These are phyloP conservation scores for Temnothorax unifasciatus DNA, from an alignment of 2,888 invertebrate genomes.

Conservation along the genomic window DNA sequence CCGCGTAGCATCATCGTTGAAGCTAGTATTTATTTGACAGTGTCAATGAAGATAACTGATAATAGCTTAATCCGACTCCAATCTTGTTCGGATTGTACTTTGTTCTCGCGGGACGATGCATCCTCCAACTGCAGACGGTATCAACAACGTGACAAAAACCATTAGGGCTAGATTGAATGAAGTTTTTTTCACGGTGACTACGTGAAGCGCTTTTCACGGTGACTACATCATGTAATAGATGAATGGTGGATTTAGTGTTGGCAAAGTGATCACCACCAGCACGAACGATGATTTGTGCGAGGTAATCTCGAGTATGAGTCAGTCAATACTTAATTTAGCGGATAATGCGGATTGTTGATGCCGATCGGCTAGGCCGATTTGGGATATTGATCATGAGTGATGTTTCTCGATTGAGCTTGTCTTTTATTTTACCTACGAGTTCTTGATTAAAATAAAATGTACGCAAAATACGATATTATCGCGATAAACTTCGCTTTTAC, in stretches of 20 bases:
- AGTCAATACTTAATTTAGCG: slow-evolving; percentile 15
- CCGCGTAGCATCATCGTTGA: no score
- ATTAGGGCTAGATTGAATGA: neutral
- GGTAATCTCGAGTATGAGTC: slow-evolving; percentile 63
- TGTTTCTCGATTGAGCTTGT: neutral
- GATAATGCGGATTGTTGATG: neutral
- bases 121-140: no score
- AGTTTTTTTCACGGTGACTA: neutral
- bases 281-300: slow-evolving; percentile 65
- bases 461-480: neutral
- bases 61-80: no score
- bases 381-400: neutral
- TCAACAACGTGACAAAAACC: no score
- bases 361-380: neutral
- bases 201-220: slow-evolving; percentile 5
- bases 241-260: slow-evolving; percentile 39
- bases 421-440: neutral
- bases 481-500: neutral
- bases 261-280: slow-evolving; percentile 60
- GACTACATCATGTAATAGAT: slow-evolving; percentile 57
- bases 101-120: no score
- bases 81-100: no score
- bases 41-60: no score
- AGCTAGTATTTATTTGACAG: no score
- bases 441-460: neutral